These are phyloP conservation scores for Megalopta genalis DNA, from an alignment of 1,140 invertebrate species.

Conservation along the genomic window DNA sequence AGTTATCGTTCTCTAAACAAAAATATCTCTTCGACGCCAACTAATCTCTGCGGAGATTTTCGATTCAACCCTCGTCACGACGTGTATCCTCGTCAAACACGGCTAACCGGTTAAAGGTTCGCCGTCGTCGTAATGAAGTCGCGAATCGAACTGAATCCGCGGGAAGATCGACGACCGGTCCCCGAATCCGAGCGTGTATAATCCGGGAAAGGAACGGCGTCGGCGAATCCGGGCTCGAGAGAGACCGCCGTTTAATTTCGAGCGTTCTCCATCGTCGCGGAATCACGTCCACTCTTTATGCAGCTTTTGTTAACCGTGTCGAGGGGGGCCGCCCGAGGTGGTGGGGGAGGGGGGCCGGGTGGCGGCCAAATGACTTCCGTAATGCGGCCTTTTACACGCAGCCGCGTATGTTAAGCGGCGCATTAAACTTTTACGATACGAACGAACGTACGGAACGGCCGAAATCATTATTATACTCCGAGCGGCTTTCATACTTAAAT, in stretches of 20 bases:
- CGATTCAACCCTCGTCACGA: too few relatives aligned
- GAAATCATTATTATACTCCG: constrained; percentile 20
- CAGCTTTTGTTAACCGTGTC: neutral
- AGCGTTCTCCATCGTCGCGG: neutral
- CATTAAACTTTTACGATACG: constrained; percentile 23
- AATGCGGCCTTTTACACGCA: constrained; percentile 15
- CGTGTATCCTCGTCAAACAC: too few relatives aligned
- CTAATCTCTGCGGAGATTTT: too few relatives aligned
- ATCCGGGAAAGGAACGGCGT: neutral
- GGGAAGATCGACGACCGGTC: too few relatives aligned
- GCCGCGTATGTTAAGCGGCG: constrained; percentile 24
- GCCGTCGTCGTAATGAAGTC: too few relatives aligned
- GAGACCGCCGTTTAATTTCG: constrained; percentile 3
- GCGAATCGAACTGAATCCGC: too few relatives aligned
- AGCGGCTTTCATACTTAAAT: constrained; percentile 4
- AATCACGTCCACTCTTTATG: constrained; percentile 10
- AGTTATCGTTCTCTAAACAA: too few relatives aligned
- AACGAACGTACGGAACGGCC: constrained; percentile 3
- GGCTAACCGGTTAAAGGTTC: too few relatives aligned
- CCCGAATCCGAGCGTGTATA: too few relatives aligned
- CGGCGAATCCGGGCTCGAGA: neutral
- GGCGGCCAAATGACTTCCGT: neutral
- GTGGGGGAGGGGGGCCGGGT: too few relatives aligned
- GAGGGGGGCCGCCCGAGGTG: neutral
- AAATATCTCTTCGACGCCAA: too few relatives aligned